phyloP scores from a whole-genome alignment of 2,797 vertebrate genomes.

The Pangasius larnaudii region DNA sequence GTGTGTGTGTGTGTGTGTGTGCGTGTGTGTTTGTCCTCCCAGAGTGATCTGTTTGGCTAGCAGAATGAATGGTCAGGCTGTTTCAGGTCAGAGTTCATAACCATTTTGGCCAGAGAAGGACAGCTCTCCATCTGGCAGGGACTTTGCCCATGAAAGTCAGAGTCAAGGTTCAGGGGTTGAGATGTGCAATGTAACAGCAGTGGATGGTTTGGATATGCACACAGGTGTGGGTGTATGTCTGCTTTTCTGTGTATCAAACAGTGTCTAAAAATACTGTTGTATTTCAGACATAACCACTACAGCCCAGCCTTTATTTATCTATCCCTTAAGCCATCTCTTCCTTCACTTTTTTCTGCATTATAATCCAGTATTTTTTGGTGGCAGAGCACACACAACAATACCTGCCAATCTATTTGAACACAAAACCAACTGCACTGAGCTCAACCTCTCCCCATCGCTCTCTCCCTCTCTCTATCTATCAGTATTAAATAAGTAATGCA shows the following conservation, averaged over 20 bases:
- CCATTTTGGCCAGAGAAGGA: constrained; percentile 64
- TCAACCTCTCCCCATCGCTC: constrained; percentile 39
- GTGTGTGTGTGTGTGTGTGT: constrained; percentile 27
- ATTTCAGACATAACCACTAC: not conserved
- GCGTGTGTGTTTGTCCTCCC: constrained; percentile 7
- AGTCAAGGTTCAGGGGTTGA: constrained; percentile 49
- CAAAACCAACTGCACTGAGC: constrained; percentile 33
- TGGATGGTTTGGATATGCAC: constrained; percentile 27
- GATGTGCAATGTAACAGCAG: constrained; percentile 34
- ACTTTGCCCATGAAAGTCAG: constrained; percentile 49
- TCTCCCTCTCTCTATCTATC: not conserved
- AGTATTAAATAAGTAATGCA: not conserved
- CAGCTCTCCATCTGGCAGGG: constrained; percentile 72
- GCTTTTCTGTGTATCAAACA: constrained; percentile 18
- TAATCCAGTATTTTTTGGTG: not conserved
- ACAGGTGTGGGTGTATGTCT: constrained; percentile 40
- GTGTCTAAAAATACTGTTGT: not conserved
- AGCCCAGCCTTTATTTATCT: not conserved
- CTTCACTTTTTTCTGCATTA: not conserved
- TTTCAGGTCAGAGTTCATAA: constrained; percentile 58
- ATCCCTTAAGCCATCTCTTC: not conserved
- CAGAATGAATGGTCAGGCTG: constrained; percentile 52
- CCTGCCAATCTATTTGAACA: constrained; percentile 53
- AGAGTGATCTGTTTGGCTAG: constrained; percentile 31
- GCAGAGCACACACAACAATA: constrained; percentile 52